phyloP scores from a whole-genome alignment of 2,797 vertebrate genomes.

The Paratrypauchen microcephalus region DNA sequence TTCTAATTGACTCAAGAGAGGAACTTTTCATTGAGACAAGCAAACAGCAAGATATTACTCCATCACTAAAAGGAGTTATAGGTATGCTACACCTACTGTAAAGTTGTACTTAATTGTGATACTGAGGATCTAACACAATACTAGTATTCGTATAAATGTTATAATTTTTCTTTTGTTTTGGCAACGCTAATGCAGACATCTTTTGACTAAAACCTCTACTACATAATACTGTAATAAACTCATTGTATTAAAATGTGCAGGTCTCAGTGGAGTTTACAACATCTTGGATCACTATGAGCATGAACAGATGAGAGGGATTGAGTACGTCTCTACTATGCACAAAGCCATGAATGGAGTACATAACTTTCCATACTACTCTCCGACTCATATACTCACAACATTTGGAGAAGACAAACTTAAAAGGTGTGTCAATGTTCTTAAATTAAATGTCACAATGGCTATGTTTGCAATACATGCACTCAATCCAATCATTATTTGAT shows the following conservation, averaged over 20 bases:
- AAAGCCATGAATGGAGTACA: conserved; percentile 78
- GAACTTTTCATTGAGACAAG: conserved; percentile 69
- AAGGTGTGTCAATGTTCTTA: conserved; percentile 45
- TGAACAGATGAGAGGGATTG: conserved; percentile 72
- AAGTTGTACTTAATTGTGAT: background rate
- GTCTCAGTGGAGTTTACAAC: conserved; percentile 78
- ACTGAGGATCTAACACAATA: too few relatives aligned
- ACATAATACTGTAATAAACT: background rate
- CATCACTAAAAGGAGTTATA: conserved; percentile 71
- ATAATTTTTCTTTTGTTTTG: background rate
- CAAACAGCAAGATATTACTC: conserved; percentile 55
- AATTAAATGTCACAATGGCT: too few relatives aligned
- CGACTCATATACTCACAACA: conserved; percentile 59
- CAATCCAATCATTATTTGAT: too few relatives aligned
- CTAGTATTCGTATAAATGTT: too few relatives aligned
- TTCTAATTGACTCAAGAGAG: conserved; percentile 68
- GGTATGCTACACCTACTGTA: conserved; percentile 53
- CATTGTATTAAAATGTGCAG: conserved; percentile 36
- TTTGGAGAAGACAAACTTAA: conserved; percentile 64
- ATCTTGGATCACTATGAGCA: conserved; percentile 78
- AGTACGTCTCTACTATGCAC: conserved; percentile 79
- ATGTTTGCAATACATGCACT: too few relatives aligned
- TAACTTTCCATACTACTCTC: conserved; percentile 77
- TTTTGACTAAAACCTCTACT: too few relatives aligned
- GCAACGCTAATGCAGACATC: too few relatives aligned